phyloP scores from a whole-genome alignment of 2,888 invertebrate species.

The Pyrrhosoma nymphula region DNA sequence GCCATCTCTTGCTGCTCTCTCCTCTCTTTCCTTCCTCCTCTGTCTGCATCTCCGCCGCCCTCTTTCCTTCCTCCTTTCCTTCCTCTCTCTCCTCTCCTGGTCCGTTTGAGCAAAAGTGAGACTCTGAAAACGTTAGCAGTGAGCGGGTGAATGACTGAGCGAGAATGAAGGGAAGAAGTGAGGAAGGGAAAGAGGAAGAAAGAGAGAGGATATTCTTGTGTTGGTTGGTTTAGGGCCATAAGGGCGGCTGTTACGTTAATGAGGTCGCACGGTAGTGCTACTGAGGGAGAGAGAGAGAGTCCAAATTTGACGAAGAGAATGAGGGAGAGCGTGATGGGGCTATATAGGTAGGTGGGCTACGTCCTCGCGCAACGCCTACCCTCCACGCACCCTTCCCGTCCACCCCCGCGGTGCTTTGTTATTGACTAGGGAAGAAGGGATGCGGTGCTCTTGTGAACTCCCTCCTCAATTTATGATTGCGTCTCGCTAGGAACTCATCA shows the following conservation, averaged over 20 bases:
- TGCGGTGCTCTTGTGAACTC: background rate
- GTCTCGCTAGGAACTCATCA: slow-evolving; percentile 3
- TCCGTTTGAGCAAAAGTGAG: background rate
- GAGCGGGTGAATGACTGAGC: background rate
- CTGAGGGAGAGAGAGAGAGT: background rate
- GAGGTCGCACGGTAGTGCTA: slow-evolving; percentile 33
- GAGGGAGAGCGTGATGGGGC: background rate
- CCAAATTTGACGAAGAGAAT: background rate
- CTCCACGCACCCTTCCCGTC: background rate
- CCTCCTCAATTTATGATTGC: background rate
- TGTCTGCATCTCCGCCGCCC: too few species aligned
- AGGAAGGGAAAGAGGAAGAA: background rate
- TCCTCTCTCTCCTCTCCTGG: too few species aligned
- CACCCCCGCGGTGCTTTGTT: background rate
- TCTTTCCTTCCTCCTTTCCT: background rate
- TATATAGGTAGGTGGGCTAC: background rate
- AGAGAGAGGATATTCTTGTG: slow-evolving; percentile 9
- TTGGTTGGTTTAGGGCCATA: background rate
- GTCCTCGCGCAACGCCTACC: background rate
- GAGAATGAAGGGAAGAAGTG: background rate
- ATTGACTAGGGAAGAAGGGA: background rate
- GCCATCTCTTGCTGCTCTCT: too few species aligned
- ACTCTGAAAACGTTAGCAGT: background rate
- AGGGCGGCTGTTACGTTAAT: slow-evolving; percentile 50
- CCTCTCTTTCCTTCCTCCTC: too few species aligned